phyloP scores from a whole-genome alignment of 2,888 invertebrate species.

The Thelaira solivaga region DNA sequence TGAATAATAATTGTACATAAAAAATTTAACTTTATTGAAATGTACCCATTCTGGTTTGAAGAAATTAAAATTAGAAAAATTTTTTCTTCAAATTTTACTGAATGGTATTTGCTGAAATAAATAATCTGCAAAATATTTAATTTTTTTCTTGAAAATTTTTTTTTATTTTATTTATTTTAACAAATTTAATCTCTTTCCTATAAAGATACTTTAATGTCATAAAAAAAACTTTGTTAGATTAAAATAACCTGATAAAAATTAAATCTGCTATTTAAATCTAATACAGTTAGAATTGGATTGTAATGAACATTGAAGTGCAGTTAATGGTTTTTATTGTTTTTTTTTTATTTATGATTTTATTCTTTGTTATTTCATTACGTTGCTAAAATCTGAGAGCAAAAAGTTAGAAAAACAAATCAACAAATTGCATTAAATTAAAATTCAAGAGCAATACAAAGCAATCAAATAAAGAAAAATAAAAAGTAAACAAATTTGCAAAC shows the following conservation, averaged over 20 bases:
- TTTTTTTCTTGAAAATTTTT: too few species aligned
- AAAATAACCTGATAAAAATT: slow-evolving; percentile 25
- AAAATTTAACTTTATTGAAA: too few species aligned
- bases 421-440: slow-evolving; percentile 60
- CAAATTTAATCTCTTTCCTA: too few species aligned
- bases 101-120: too few species aligned
- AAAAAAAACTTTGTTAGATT: background rate
- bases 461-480: slow-evolving; percentile 34
- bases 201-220: slow-evolving; percentile 1
- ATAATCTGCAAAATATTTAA: too few species aligned
- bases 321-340: slow-evolving; percentile 22
- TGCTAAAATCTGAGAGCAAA: slow-evolving; percentile 3
- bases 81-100: too few species aligned
- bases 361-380: background rate
- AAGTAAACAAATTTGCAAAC: slow-evolving; percentile 14
- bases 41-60: too few species aligned
- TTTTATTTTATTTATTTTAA: too few species aligned
- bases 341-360: background rate
- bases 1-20: too few species aligned
- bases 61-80: too few species aligned
- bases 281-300: slow-evolving; percentile 38
- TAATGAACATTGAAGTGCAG: slow-evolving; percentile 42
- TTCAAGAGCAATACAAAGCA: slow-evolving; percentile 59
- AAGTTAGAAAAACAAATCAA: slow-evolving; percentile 52
- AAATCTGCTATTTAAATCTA: slow-evolving; percentile 28